phyloP scores from a whole-genome alignment of 2,797 vertebrate genomes.

The Sebastes melanostomus region DNA sequence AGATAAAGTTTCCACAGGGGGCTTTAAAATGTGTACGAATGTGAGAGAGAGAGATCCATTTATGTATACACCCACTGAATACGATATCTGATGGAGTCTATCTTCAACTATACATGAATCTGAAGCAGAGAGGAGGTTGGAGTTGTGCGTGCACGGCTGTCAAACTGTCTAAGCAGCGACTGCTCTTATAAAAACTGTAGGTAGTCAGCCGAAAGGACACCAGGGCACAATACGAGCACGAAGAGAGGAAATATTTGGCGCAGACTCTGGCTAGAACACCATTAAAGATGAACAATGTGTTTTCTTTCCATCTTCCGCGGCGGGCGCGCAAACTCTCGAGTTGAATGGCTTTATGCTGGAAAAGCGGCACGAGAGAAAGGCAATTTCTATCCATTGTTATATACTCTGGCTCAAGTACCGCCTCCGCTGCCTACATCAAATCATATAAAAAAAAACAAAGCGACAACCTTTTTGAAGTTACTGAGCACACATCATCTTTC shows the following conservation, averaged over 20 bases:
- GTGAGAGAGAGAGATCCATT: conserved; percentile 48
- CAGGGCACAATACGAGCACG: not conserved
- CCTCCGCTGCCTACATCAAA: conserved; percentile 49
- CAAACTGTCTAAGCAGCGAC: conserved; percentile 29
- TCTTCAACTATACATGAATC: conserved; percentile 25
- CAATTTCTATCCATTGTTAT: conserved; percentile 61
- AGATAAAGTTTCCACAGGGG: conserved; percentile 59
- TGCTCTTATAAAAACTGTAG: conserved; percentile 31
- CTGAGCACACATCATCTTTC: conserved; percentile 71
- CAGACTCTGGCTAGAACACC: conserved; percentile 30
- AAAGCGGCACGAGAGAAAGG: conserved; percentile 43
- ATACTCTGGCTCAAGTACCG: conserved; percentile 39
- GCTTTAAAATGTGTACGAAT: conserved; percentile 51
- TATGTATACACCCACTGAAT: conserved; percentile 42
- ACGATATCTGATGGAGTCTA: conserved; percentile 44
- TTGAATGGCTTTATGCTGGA: conserved; percentile 28
- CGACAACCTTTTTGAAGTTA: conserved; percentile 72
- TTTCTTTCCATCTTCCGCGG: conserved; percentile 29
- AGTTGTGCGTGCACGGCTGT: conserved; percentile 7
- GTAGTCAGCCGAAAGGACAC: conserved; percentile 48
- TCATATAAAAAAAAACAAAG: conserved; percentile 46
- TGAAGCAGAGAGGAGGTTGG: not conserved
- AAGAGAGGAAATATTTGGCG: conserved; percentile 20
- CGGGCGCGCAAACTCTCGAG: conserved; percentile 11
- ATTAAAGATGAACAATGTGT: conserved; percentile 54